Conservation (phyloP, 2,113 vertebrate genomes). For the Anoplopoma fimbria region DNA sequence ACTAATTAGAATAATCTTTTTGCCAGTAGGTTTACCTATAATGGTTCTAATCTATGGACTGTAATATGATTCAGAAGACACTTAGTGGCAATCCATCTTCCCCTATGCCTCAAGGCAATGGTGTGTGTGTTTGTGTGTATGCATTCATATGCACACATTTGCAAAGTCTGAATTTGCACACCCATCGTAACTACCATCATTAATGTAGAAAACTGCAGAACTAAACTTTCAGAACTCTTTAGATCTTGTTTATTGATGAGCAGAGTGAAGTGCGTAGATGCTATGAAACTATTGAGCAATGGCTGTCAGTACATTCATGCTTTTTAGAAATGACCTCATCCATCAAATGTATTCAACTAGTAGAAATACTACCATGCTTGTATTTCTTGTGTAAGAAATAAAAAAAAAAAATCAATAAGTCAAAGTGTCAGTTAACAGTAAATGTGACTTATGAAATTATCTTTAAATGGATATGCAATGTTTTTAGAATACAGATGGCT, state of each 20-base stretch:
- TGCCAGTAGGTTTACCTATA: constrained; percentile 83
- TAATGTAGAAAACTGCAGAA: constrained; percentile 6
- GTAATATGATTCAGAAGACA: constrained; percentile 79
- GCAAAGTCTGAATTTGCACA: constrained; percentile 32
- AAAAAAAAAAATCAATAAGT: not conserved
- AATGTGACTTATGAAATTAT: constrained; percentile 12
- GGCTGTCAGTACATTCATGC: not conserved
- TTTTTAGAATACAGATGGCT: constrained; percentile 75
- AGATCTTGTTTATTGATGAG: constrained; percentile 2
- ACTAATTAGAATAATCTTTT: constrained; percentile 83
- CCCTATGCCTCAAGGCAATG: constrained; percentile 64
- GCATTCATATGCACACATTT: constrained; percentile 17
- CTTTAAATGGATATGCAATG: not conserved
- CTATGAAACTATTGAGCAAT: not conserved
- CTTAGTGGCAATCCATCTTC: constrained; percentile 80
- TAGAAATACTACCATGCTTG: not conserved
- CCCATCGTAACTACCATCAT: not conserved
- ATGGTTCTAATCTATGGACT: constrained; percentile 80
- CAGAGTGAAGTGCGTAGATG: not conserved
- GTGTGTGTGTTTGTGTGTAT: constrained; percentile 27
- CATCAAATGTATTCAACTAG: not conserved
- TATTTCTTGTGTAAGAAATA: not conserved
- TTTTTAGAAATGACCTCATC: not conserved
- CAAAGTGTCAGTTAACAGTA: not conserved
- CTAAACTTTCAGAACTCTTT: not conserved